phyloP scores from a whole-genome alignment of 2,888 invertebrate genomes.

The Muscina levida region DNA sequence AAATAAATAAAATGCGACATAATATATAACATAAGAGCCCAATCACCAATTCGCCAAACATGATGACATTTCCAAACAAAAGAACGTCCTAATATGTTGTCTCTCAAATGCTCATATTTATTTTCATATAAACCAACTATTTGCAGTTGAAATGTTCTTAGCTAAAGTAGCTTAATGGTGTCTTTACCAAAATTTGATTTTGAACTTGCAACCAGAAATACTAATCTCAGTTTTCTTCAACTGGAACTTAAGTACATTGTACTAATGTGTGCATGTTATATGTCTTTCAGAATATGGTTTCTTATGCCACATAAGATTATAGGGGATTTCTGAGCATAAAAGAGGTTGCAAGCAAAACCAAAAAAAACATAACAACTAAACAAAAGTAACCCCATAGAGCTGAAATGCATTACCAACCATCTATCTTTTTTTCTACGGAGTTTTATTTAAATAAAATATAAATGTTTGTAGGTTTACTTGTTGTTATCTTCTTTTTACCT shows the following conservation, averaged over 20 bases:
- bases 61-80: no score
- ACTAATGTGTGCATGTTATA: slow-evolving; percentile 3
- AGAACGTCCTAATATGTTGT: no score
- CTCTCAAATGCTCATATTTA: no score
- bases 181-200: slow-evolving; percentile 7
- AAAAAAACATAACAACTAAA: slow-evolving; percentile 6
- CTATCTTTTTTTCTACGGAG: background rate
- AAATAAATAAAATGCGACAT: no score
- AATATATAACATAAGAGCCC: no score
- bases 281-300: slow-evolving; percentile 30
- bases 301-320: slow-evolving; percentile 40
- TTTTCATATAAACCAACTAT: no score
- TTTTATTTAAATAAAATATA: slow-evolving; percentile 23
- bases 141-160: no score
- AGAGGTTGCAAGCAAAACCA: background rate
- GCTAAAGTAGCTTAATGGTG: no score
- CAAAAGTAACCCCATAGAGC: background rate
- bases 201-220: slow-evolving; percentile 35
- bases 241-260: background rate
- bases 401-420: slow-evolving; percentile 41
- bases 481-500: slow-evolving; percentile 36
- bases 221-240: slow-evolving; percentile 13
- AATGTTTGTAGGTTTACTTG: slow-evolving; percentile 36
- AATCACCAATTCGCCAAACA: no score
- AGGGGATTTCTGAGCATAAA: slow-evolving; percentile 26